Evolutionary conservation across 2,113 vertebrate species (phyloP).

Genomic region (Oreochromis aureus): DNA sequence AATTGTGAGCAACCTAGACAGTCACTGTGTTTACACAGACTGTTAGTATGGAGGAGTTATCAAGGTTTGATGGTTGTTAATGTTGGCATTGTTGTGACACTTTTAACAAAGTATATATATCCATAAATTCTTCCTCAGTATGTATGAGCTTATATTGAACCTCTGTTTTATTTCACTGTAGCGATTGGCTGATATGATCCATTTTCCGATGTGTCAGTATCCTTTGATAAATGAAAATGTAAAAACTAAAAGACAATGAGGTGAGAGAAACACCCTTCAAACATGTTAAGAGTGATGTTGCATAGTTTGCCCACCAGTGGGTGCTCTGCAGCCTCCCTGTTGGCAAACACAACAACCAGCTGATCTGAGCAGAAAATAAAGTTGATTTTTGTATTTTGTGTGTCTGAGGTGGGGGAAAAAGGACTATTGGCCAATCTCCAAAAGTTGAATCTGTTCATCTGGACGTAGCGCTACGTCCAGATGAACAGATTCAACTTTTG

Average conservation of each 20-base stretch:
- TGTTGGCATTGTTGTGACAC: background rate
- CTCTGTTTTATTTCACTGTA: background rate
- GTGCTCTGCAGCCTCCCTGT: background rate
- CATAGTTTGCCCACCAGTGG: background rate
- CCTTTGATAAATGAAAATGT: background rate
- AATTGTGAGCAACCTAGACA: background rate
- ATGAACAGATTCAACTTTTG: too few relatives aligned
- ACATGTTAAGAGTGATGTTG: background rate
- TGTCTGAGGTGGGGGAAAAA: background rate
- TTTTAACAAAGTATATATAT: background rate
- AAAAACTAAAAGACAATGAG: background rate
- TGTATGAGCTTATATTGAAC: background rate
- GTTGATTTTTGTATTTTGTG: background rate
- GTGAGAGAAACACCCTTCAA: background rate
- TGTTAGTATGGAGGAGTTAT: background rate
- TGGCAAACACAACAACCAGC: background rate
- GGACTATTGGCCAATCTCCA: background rate
- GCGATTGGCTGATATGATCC: background rate
- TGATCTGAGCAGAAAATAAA: background rate
- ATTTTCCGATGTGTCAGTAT: background rate
- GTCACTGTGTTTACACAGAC: background rate
- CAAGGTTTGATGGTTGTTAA: background rate
- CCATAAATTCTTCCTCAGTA: background rate
- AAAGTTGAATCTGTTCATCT: too few relatives aligned
- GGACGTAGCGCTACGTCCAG: too few relatives aligned